Conservation (phyloP, 2,113 vertebrate species). For the Gadus macrocephalus region DNA sequence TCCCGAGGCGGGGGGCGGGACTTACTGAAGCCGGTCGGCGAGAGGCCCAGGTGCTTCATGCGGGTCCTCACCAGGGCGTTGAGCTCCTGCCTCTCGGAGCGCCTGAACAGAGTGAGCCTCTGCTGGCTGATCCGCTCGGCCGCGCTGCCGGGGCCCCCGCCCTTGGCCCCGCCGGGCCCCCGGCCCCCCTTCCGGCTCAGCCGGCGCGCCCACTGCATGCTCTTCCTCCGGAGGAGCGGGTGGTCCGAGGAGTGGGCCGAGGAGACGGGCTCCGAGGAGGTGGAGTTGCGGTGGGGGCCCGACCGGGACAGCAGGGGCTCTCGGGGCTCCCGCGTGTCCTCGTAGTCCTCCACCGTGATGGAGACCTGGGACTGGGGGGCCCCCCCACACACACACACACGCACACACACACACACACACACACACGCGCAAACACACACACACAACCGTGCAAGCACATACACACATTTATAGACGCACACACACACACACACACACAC, state of each 20-base stretch:
- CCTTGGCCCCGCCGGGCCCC: conserved; percentile 63
- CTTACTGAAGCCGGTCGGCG: conserved; percentile 77
- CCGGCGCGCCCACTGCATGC: conserved; percentile 80
- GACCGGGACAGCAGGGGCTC: conserved; percentile 71
- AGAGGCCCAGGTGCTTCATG: conserved; percentile 79
- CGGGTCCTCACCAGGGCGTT: conserved; percentile 74
- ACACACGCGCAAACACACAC: background rate
- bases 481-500: too few relatives aligned
- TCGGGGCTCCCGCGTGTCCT: conserved; percentile 76
- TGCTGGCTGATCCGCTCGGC: conserved; percentile 79
- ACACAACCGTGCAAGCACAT: too few relatives aligned
- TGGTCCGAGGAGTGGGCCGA: conserved; percentile 74
- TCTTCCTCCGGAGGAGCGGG: conserved; percentile 77
- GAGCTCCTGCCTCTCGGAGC: conserved; percentile 80
- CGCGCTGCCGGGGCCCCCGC: conserved; percentile 61
- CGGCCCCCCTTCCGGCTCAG: conserved; percentile 77
- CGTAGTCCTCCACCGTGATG: conserved; percentile 79
- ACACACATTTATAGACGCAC: too few relatives aligned
- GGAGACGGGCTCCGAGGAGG: conserved; percentile 71
- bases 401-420: background rate
- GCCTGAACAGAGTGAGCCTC: conserved; percentile 74
- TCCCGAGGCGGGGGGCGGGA: background rate
- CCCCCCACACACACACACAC: background rate
- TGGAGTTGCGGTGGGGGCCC: conserved; percentile 73
- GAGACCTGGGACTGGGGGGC: conserved; percentile 76